A percentile compares a stretch with the other conserved stretches of the same genome.
phyloP scores from a whole-genome alignment of 2,797 vertebrate genomes.

The Scarus forsteni region DNA sequence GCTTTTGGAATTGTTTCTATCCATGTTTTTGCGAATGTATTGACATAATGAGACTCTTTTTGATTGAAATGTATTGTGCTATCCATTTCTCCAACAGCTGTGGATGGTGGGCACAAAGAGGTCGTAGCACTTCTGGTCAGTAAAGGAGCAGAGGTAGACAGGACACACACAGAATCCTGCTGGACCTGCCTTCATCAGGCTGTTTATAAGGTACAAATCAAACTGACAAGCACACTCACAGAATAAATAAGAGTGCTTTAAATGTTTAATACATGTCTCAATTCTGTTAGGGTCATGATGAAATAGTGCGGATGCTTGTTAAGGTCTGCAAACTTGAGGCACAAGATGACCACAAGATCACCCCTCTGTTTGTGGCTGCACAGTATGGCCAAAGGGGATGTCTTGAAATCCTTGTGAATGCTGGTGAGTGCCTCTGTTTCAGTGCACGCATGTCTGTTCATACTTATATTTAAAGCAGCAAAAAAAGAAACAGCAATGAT shows the following conservation, averaged over 20 bases:
- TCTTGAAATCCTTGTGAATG: conserved; percentile 79
- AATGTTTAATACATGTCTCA: background rate
- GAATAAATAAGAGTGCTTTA: background rate
- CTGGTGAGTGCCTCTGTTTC: conserved; percentile 66
- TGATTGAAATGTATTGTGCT: too few species aligned
- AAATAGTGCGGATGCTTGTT: conserved; percentile 81
- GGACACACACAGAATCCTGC: conserved; percentile 89
- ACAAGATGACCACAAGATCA: conserved; percentile 87
- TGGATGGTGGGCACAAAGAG: conserved; percentile 83
- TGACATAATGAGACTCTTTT: too few species aligned
- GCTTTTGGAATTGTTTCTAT: too few species aligned
- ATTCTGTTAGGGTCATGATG: conserved; percentile 75
- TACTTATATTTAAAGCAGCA: background rate
- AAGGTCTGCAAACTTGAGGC: conserved; percentile 79
- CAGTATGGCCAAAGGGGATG: conserved; percentile 89
- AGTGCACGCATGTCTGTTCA: background rate
- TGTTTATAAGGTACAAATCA: conserved; percentile 88
- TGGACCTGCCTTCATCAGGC: conserved; percentile 97
- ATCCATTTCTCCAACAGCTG: conserved; percentile 79
- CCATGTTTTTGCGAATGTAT: too few species aligned
- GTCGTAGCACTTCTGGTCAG: conserved; percentile 85
- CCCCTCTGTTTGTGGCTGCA: conserved; percentile 88
- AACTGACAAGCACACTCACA: background rate
- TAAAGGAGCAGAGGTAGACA: conserved; percentile 87
- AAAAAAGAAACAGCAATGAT: background rate